Evolutionary conservation across 2,797 vertebrate genomes (phyloP), one percentile per base, ranked within the genome.

Genomic region (Microcaecilia unicolor): DNA sequence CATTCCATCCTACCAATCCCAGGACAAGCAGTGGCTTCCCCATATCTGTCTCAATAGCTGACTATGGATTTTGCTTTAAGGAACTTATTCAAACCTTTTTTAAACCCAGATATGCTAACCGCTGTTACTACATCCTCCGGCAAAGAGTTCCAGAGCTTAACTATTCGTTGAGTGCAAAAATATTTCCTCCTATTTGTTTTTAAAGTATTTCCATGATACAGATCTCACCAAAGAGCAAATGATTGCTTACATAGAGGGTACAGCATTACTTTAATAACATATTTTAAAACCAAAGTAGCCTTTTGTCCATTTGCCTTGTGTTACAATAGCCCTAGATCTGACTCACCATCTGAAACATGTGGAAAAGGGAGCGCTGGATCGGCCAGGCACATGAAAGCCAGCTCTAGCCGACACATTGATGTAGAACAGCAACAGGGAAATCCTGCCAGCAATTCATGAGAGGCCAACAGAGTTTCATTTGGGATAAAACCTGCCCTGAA

Each of bases 381-480:
- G 16, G 36, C 41, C 39, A 59, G 35, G 46, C 28, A 29, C 56
- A 61, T 55, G 40, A 59, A 73, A 68, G 55, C 55, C 70, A 72
- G 55, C 7, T 31, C 37, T 61, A 59, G 52, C 52, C 60, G 46
- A 65, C 54, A 61, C 54, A 64, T 40, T 60, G 56, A 56, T 58
- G 43, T 28, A 41, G 34, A 23, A 41, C 39, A 35, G 43, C 18
- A 26, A 70, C 72, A 72, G 74, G 52, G 42, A 69, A 64, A 55
- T 10, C 17, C 8, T 36, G 68, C 72, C 74, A 74, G 35, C 64
- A 44, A 74, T 58, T 62, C 55, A 48, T 51, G 33, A 10, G 23
- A 24, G 55, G 64, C 61, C 76, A 66, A 58, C 31, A 69, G 61
- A 47, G 48, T 53, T 61, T 62, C 68, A 28, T 15, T 47, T 36